These are phyloP conservation scores for Halocaridina rubra DNA, from an alignment of 2,888 invertebrate species.

Conservation along the genomic window DNA sequence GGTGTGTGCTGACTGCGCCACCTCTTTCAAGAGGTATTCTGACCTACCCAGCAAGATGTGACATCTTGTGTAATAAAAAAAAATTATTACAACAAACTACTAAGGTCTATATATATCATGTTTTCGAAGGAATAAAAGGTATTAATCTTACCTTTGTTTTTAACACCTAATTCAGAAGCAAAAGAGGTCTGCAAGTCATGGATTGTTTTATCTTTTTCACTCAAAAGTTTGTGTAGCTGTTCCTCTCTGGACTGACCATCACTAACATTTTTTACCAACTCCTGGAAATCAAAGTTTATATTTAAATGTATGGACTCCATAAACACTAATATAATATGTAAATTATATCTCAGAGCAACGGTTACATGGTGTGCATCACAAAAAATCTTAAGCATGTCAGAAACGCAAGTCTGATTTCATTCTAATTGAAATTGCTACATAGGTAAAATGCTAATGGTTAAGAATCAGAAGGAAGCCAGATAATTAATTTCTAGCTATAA, in stretches of 20 bases:
- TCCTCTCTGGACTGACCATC: slow-evolving; percentile 35
- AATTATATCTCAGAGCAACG: too few species aligned
- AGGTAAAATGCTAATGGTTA: background rate
- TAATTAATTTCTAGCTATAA: too few species aligned
- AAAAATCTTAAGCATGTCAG: too few species aligned
- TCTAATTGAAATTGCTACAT: too few species aligned
- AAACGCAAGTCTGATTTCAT: too few species aligned
- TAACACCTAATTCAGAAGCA: slow-evolving; percentile 10
- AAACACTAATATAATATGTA: too few species aligned
- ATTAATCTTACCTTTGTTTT: slow-evolving; percentile 21
- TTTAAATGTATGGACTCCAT: too few species aligned
- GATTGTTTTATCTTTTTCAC: slow-evolving; percentile 29
- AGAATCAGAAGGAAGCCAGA: background rate
- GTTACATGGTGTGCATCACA: too few species aligned
- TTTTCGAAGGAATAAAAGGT: background rate
- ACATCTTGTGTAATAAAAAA: too few species aligned
- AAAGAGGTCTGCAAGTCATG: slow-evolving; percentile 18
- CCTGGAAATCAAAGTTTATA: background rate
- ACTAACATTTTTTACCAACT: background rate
- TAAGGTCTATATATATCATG: background rate
- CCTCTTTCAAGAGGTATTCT: too few species aligned
- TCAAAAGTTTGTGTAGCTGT: slow-evolving; percentile 36
- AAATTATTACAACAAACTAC: background rate
- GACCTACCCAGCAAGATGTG: too few species aligned
- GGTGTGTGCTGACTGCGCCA: too few species aligned